These are phyloP conservation scores for Latheticus oryzae DNA, from an alignment of 2,888 invertebrate genomes.

Conservation along the genomic window DNA sequence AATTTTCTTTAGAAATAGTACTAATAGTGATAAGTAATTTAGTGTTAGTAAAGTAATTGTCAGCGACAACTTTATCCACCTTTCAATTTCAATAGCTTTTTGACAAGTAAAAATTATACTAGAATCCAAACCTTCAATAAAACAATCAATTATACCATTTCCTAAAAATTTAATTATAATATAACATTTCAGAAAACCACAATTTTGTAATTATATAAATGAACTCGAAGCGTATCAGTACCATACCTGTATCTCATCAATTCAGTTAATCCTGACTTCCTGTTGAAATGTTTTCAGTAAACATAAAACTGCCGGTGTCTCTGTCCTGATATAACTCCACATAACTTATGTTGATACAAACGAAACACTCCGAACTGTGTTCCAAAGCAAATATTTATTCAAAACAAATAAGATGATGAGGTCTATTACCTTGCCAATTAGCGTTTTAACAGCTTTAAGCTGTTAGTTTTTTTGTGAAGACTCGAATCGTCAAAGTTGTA, in stretches of 20 bases:
- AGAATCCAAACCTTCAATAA: too few species aligned
- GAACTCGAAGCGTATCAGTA: slow-evolving; percentile 4
- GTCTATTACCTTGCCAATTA: slow-evolving; percentile 13
- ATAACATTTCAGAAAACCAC: too few species aligned
- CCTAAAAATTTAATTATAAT: too few species aligned
- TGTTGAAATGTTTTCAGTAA: slow-evolving; percentile 35
- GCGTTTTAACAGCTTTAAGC: slow-evolving; percentile 11
- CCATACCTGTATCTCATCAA: slow-evolving; percentile 27
- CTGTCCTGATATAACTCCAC: slow-evolving; percentile 14
- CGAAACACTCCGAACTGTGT: slow-evolving; percentile 5
- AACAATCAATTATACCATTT: too few species aligned
- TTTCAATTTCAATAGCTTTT: too few species aligned
- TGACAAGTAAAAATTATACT: too few species aligned
- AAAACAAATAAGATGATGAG: slow-evolving; percentile 9
- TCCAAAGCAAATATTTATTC: slow-evolving; percentile 35
- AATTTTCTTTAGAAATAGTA: too few species aligned
- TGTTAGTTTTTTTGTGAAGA: slow-evolving; percentile 1
- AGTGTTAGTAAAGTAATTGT: too few species aligned
- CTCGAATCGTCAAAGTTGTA: slow-evolving; percentile 10
- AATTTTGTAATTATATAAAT: slow-evolving; percentile 23
- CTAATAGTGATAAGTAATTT: too few species aligned
- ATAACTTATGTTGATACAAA: slow-evolving; percentile 30
- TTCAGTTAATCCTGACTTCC: slow-evolving; percentile 31
- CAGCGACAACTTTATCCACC: too few species aligned
- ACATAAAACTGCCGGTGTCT: slow-evolving; percentile 27